Evolutionary conservation across 92 coral and sea anemone genomes (phyloP), one percentile per base, ranked within the genome.

Genomic region (Zoanthus sociatus): DNA sequence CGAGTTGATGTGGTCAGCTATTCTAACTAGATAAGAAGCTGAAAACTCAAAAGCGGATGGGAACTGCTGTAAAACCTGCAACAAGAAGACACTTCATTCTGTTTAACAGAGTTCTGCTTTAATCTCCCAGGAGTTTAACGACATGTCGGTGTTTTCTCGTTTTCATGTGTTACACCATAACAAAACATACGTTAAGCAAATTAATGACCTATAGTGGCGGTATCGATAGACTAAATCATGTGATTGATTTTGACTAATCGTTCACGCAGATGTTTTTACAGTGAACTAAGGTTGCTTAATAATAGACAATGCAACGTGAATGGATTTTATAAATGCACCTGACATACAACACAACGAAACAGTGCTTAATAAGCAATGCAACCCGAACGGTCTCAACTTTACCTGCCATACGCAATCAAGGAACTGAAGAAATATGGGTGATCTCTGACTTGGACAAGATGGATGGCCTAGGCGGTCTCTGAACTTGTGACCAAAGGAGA

Each of bases 321-420:
- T 21, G 31, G 20, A 12, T 9, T 47, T 16, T 26, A 26, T 26
- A 77, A 76, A 0, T 58, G 11, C 42, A 94, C 96, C 95, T 97
- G 99, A 98, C 99, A 97, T 12, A 89, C 97, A 68, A 98, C 95
- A 88, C 95, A 98, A 60, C 93, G 87, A 79, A 97, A 97, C 87
- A 37, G 0, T 4, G 3, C 42, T 37, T 50, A 7, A 50, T 50
- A 50, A 50, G 9, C 7, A 50, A 50, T 50, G 7, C 10, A 1
- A 42, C 48, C 6, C 54, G 15, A 11, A 12, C 16, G 37, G 26
- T 16, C 6, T 37, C 30, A 78, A 77, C 9, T n/a, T 9, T 53
- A 94, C 97, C 95, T 97, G 99, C 99, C 99, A 97, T 13, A 89
- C 96, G 69, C 99, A 97, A 88, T 97, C 99, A 61, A 97, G 87